phyloP scores from a whole-genome alignment of 2,888 invertebrate species.

The Cephus pygmeus region DNA sequence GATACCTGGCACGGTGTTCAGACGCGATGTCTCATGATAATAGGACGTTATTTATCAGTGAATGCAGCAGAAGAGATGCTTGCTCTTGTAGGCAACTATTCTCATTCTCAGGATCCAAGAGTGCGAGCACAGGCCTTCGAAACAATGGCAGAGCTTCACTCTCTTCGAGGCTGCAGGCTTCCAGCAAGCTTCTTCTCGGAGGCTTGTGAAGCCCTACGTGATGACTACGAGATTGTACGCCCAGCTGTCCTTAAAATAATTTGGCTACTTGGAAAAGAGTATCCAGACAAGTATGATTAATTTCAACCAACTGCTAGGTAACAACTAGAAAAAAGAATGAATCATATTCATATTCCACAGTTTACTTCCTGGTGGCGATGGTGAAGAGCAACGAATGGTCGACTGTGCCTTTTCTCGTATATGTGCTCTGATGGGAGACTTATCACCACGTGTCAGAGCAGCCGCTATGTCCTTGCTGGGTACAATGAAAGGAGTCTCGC shows the following conservation, averaged over 20 bases:
- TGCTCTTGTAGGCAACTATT: conserved; percentile 83
- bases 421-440: conserved; percentile 92
- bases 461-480: conserved; percentile 89
- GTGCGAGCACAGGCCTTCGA: conserved; percentile 91
- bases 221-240: conserved; percentile 94
- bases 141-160: conserved; percentile 83
- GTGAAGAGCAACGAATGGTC: conserved; percentile 87
- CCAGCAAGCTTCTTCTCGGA: conserved; percentile 75
- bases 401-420: conserved; percentile 97
- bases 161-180: conserved; percentile 82
- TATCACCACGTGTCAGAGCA: conserved; percentile 88
- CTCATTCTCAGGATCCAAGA: conserved; percentile 88
- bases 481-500: conserved; percentile 86
- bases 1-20: conserved; percentile 85
- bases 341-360: conserved; percentile 50
- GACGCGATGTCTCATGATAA: conserved; percentile 81
- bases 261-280: conserved; percentile 86
- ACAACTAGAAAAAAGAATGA: not conserved
- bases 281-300: conserved; percentile 82
- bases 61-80: conserved; percentile 70
- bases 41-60: conserved; percentile 78
- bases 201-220: conserved; percentile 82
- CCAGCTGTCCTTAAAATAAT: conserved; percentile 87
- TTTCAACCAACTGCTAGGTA: not conserved
- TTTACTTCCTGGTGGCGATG: conserved; percentile 77